These are phyloP conservation scores for Aphodius sticticus DNA, from an alignment of 2,888 invertebrate species.

Conservation along the genomic window DNA sequence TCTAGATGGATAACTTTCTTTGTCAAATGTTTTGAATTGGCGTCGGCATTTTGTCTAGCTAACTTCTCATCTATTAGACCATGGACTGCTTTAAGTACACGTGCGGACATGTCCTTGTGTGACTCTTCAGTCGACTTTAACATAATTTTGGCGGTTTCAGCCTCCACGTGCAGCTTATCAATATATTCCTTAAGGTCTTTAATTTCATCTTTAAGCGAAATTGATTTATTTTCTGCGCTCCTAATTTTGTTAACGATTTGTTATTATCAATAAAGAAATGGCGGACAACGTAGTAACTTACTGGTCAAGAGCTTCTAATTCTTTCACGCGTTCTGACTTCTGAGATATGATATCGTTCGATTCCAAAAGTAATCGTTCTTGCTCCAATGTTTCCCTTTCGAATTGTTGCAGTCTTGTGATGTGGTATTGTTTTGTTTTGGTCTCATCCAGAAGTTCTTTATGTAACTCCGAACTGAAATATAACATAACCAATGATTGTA, in stretches of 20 bases:
- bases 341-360: not conserved
- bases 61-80: constrained; percentile 49
- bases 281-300: not conserved
- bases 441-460: not conserved
- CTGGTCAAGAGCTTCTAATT: constrained; percentile 7
- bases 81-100: constrained; percentile 49
- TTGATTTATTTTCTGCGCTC: constrained; percentile 6
- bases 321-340: not conserved
- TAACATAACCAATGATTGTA: no score
- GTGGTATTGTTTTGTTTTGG: not conserved
- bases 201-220: constrained; percentile 11
- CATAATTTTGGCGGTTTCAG: constrained; percentile 5
- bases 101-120: constrained; percentile 50
- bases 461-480: not conserved
- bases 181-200: not conserved
- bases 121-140: constrained; percentile 40
- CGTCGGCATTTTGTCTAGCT: constrained; percentile 42
- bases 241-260: not conserved
- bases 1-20: constrained; percentile 30
- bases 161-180: constrained; percentile 5
- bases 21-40: constrained; percentile 26
- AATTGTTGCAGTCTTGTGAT: not conserved
- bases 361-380: not conserved
- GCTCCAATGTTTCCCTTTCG: not conserved
- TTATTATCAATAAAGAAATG: not conserved